Conservation (phyloP, 2,797 vertebrate genomes). For the Cercopithecus diana region DNA sequence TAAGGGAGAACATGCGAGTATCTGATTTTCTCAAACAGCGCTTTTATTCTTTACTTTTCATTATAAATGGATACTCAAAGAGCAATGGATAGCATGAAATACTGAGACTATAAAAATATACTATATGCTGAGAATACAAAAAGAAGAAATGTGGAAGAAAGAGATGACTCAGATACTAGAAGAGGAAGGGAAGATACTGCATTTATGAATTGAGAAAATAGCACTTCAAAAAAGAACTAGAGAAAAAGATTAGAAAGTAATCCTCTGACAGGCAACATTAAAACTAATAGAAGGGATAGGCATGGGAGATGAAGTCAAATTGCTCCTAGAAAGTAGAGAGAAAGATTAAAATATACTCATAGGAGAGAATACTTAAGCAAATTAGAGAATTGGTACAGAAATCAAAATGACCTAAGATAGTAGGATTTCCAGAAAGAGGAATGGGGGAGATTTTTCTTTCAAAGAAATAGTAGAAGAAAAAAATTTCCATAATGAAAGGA, state of each 20-base stretch:
- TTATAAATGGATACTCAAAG: background rate
- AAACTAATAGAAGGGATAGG: background rate
- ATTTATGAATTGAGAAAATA: background rate
- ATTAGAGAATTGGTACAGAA: background rate
- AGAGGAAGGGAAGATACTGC: background rate
- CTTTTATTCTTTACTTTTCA: background rate
- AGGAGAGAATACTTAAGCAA: background rate
- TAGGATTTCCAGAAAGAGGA: background rate
- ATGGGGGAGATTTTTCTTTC: background rate
- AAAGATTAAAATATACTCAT: background rate
- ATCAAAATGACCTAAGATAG: background rate
- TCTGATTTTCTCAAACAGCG: background rate
- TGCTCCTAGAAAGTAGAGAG: background rate
- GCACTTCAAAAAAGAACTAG: background rate
- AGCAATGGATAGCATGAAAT: background rate
- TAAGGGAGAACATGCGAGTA: background rate
- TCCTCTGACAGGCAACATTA: background rate
- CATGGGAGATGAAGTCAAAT: background rate
- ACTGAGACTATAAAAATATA: background rate
- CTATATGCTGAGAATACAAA: background rate
- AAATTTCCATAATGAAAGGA: background rate
- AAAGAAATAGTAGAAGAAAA: background rate
- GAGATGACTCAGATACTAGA: background rate
- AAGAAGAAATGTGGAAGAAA: background rate
- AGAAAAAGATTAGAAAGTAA: background rate